These are phyloP conservation scores for Morpho deidamia DNA, from an alignment of 2,888 invertebrate genomes.

Conservation along the genomic window DNA sequence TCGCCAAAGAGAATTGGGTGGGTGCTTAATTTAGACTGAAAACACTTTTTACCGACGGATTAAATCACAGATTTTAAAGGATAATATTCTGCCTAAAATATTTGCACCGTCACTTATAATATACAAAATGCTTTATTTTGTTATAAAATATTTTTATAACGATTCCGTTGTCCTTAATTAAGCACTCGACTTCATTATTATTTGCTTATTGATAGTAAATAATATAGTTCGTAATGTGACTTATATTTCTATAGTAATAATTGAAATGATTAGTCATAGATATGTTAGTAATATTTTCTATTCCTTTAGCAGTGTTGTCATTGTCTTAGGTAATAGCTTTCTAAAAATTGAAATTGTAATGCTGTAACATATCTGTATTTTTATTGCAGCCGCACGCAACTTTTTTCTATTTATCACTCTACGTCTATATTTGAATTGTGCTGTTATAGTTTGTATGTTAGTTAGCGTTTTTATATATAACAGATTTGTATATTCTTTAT, in stretches of 20 bases:
- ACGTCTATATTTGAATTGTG: not conserved
- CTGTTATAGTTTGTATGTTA: not conserved
- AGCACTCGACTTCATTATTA: constrained; percentile 56
- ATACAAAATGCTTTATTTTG: constrained; percentile 33
- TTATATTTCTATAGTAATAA: constrained; percentile 7
- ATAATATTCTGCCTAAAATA: constrained; percentile 13
- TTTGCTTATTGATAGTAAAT: constrained; percentile 27
- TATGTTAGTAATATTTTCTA: constrained; percentile 7
- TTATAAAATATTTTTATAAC: constrained; percentile 42
- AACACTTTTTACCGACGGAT: constrained; percentile 41
- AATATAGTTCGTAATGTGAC: constrained; percentile 12
- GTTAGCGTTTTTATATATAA: not conserved
- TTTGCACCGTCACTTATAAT: constrained; percentile 10
- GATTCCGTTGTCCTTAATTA: constrained; percentile 69
- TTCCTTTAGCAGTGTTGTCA: constrained; percentile 9
- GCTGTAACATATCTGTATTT: not conserved
- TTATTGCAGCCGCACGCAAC: constrained; percentile 22
- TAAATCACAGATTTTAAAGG: constrained; percentile 4
- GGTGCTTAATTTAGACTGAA: constrained; percentile 73
- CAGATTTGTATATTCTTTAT: not conserved
- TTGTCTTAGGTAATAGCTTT: constrained; percentile 10
- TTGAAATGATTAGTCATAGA: constrained; percentile 8
- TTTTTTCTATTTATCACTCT: constrained; percentile 9
- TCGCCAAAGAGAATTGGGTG: constrained; percentile 73
- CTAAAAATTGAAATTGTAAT: constrained; percentile 8